These are phyloP conservation scores for Phasianus colchicus DNA, from an alignment of 2,113 vertebrate species.

Conservation along the genomic window DNA sequence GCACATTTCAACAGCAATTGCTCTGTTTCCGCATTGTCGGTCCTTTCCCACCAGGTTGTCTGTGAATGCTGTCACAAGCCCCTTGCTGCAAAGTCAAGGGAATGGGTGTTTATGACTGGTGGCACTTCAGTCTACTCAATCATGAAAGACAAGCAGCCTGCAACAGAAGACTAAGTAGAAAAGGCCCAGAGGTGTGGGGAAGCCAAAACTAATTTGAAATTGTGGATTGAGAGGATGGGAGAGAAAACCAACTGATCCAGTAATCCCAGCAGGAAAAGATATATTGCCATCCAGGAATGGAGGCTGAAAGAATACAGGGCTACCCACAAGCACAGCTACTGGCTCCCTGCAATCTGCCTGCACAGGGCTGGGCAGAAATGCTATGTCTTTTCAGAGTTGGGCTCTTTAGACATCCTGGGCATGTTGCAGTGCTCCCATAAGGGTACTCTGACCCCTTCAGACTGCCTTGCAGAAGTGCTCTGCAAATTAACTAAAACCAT, in stretches of 20 bases:
- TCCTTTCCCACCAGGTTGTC: neutral
- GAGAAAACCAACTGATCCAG: neutral
- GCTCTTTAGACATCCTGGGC: neutral
- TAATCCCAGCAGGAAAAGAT: neutral
- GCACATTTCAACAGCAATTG: neutral
- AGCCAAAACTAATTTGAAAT: neutral
- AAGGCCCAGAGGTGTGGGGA: neutral
- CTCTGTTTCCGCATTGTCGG: neutral
- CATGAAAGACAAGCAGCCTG: neutral
- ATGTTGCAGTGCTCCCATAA: neutral
- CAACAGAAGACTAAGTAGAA: neutral
- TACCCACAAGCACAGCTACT: neutral
- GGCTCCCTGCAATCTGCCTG: accelerated
- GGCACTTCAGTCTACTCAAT: neutral
- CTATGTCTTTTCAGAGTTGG: neutral
- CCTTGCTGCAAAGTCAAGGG: neutral
- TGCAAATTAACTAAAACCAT: neutral
- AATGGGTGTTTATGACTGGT: neutral
- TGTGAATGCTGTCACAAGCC: neutral
- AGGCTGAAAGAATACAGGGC: neutral
- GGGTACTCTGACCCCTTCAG: neutral
- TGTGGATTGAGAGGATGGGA: neutral
- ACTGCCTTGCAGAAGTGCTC: neutral
- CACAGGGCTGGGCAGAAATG: neutral
- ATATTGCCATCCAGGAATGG: neutral